phyloP scores from a whole-genome alignment of 2,797 vertebrate species.

The Macropodus opercularis region DNA sequence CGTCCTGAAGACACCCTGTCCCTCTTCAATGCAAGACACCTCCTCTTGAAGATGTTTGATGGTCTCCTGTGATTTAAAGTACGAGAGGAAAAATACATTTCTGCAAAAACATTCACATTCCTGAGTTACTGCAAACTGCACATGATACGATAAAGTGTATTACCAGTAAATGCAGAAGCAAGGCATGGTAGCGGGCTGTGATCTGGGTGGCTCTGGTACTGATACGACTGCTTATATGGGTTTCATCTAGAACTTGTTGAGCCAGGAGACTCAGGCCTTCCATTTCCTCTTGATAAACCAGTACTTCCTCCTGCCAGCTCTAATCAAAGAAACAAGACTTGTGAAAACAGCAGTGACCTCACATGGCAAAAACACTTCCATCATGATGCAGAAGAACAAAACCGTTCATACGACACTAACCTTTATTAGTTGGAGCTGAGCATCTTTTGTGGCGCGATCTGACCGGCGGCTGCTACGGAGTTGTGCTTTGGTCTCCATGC shows the following conservation, averaged over 20 bases:
- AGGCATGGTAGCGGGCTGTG: slow-evolving; percentile 90
- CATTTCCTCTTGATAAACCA: slow-evolving; percentile 90
- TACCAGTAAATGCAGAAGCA: slow-evolving; percentile 90
- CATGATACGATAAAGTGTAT: slow-evolving; percentile 25
- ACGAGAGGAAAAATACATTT: neutral
- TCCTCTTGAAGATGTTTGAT: slow-evolving; percentile 94
- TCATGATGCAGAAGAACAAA: neutral
- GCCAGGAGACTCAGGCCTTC: slow-evolving; percentile 90
- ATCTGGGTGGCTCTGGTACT: slow-evolving; percentile 91
- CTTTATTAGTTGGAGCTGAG: slow-evolving; percentile 91
- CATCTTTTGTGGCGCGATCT: slow-evolving; percentile 86
- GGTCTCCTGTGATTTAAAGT: slow-evolving; percentile 84
- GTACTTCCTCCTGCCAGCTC: slow-evolving; percentile 93
- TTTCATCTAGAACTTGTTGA: slow-evolving; percentile 93
- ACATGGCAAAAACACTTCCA: too few relatives aligned
- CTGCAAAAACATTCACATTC: neutral
- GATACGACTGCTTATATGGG: slow-evolving; percentile 85
- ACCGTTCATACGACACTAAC: slow-evolving; percentile 66
- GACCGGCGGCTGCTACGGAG: slow-evolving; percentile 84
- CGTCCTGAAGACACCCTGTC: slow-evolving; percentile 83
- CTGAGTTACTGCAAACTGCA: slow-evolving; percentile 1
- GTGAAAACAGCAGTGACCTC: too few relatives aligned
- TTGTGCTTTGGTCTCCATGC: slow-evolving; percentile 87
- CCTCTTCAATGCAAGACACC: slow-evolving; percentile 88
- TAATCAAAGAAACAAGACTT: slow-evolving; percentile 52